A percentile compares a stretch with the other conserved stretches of the same genome.
Evolutionary conservation across 2,888 invertebrate species (phyloP).

Genomic region (Prionchulus punctatus): DNA sequence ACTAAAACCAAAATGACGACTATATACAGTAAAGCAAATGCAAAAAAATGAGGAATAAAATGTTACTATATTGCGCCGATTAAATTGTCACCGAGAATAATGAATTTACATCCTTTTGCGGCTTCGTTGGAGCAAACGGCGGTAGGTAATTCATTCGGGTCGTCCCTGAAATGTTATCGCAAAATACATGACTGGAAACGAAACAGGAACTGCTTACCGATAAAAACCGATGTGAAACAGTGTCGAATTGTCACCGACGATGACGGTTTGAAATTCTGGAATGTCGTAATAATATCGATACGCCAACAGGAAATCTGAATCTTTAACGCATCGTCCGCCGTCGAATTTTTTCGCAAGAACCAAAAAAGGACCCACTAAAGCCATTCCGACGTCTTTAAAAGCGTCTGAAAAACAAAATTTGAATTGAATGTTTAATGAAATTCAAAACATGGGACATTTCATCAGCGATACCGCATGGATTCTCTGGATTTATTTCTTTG

Average conservation of each 20-base stretch:
- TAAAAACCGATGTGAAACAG: slow-evolving; percentile 76
- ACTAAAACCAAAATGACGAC: too few species aligned
- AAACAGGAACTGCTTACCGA: slow-evolving; percentile 36
- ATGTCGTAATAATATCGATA: slow-evolving; percentile 86
- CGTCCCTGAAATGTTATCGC: slow-evolving; percentile 42
- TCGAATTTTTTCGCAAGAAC: slow-evolving; percentile 42
- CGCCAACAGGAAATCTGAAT: slow-evolving; percentile 49
- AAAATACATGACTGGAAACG: slow-evolving; percentile 10
- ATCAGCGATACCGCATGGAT: background rate
- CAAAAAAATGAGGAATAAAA: too few species aligned
- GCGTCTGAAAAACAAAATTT: background rate
- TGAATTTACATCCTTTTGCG: slow-evolving; percentile 50
- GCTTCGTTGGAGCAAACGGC: slow-evolving; percentile 62
- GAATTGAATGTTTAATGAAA: too few species aligned
- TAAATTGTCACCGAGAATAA: slow-evolving; percentile 56
- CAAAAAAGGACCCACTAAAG: slow-evolving; percentile 40
- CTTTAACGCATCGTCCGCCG: slow-evolving; percentile 16
- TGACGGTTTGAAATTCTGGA: slow-evolving; percentile 63
- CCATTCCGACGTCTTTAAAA: background rate
- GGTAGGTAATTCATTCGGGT: slow-evolving; percentile 52
- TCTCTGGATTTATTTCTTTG: background rate
- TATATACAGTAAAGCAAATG: too few species aligned
- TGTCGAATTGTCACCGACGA: slow-evolving; percentile 38
- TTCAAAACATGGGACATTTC: too few species aligned
- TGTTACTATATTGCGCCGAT: slow-evolving; percentile 60